Conservation (phyloP, 2,888 invertebrate species). For the Doris montereyensis region DNA sequence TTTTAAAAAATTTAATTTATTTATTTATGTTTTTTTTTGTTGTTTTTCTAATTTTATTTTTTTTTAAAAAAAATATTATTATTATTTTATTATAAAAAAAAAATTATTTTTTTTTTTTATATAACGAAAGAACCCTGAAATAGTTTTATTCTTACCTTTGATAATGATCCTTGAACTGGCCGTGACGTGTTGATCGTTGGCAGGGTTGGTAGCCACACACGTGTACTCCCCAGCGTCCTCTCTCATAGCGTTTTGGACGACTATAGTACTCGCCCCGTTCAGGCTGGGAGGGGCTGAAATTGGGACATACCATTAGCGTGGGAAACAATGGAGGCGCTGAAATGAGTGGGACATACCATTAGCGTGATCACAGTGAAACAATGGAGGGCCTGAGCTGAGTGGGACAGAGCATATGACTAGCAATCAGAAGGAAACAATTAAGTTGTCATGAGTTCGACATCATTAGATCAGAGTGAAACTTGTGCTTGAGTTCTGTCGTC, state of each 20-base stretch:
- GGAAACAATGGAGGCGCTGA: too few relatives aligned
- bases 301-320: too few relatives aligned
- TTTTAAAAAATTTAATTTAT: too few relatives aligned
- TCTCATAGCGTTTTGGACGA: slow-evolving; percentile 62
- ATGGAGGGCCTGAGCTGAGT: too few relatives aligned
- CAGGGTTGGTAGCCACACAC: slow-evolving; percentile 71
- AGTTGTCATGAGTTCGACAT: too few relatives aligned
- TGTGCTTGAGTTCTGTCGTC: too few relatives aligned
- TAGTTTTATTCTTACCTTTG: slow-evolving; percentile 64
- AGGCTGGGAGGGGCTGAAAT: slow-evolving; percentile 64
- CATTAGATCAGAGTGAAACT: too few relatives aligned
- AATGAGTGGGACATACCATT: too few relatives aligned
- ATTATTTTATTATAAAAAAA: not conserved
- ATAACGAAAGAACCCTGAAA: not conserved
- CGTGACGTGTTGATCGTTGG: slow-evolving; percentile 64
- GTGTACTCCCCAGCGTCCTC: slow-evolving; percentile 71
- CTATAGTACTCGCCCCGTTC: slow-evolving; percentile 65
- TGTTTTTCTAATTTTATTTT: not conserved
- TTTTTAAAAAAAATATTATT: not conserved
- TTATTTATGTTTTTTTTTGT: too few relatives aligned
- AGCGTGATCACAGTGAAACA: too few relatives aligned
- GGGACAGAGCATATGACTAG: too few relatives aligned
- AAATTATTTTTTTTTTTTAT: not conserved
- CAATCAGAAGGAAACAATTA: too few relatives aligned
- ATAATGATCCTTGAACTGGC: slow-evolving; percentile 62